These are phyloP conservation scores for Ispidina picta DNA, from an alignment of 2,797 vertebrate species.

Conservation along the genomic window DNA sequence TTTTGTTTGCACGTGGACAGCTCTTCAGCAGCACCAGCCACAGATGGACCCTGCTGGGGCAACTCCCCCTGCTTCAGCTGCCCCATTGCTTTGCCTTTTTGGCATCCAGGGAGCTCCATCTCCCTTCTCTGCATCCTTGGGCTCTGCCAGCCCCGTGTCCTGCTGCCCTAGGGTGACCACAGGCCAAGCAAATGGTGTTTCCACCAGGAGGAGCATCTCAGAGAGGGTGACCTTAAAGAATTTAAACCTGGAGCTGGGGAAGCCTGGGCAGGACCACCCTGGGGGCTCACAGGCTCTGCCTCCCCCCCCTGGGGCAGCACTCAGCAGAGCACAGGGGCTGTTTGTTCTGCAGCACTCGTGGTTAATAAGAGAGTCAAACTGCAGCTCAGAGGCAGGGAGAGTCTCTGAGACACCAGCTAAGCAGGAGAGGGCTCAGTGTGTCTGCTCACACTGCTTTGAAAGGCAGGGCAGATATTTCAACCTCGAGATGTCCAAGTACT, in stretches of 20 bases:
- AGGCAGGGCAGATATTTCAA: neutral
- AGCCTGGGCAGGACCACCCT: neutral
- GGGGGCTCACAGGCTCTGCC: neutral
- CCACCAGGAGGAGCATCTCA: neutral
- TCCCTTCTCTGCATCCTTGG: neutral
- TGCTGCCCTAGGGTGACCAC: accelerated
- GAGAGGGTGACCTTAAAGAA: neutral
- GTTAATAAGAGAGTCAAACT: neutral
- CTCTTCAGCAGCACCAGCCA: neutral
- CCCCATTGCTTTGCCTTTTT: accelerated
- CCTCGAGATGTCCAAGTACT: no score
- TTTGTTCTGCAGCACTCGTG: accelerated
- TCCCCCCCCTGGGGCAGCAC: accelerated
- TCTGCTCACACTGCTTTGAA: neutral
- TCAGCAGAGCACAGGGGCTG: neutral
- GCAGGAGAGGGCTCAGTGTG: neutral
- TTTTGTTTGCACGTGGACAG: neutral
- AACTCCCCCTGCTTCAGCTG: neutral
- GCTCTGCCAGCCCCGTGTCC: accelerated
- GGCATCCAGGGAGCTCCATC: neutral
- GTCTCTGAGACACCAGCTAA: neutral
- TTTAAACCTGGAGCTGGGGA: neutral
- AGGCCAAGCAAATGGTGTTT: neutral
- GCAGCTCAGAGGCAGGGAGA: neutral
- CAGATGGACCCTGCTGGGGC: accelerated